Evolutionary conservation across 2,797 vertebrate species (phyloP).

Genomic region (Australoheros facetus): DNA sequence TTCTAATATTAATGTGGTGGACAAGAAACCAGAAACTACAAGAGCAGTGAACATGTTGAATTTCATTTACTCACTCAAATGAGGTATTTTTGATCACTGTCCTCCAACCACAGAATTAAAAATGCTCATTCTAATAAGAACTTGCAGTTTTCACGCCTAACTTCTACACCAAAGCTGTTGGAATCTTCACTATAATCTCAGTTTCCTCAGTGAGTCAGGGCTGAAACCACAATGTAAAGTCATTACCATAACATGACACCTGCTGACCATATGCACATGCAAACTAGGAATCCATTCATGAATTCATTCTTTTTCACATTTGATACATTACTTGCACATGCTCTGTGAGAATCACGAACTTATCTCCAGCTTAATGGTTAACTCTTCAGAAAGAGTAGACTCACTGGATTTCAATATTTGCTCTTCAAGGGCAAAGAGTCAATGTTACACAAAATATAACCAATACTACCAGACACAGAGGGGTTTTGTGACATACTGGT

Average conservation of each 20-base stretch:
- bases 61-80: too few species aligned
- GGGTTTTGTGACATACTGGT: rapidly evolving
- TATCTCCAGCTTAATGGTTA: conserved; percentile 78
- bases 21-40: too few species aligned
- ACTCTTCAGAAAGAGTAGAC: conserved; percentile 47
- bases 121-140: not conserved
- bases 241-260: rapidly evolving
- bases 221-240: not conserved
- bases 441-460: conserved; percentile 8
- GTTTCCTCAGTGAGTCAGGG: not conserved
- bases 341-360: not conserved
- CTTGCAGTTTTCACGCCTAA: not conserved
- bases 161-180: not conserved
- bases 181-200: not conserved
- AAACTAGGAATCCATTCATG: not conserved
- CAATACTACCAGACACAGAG: not conserved
- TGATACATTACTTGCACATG: not conserved
- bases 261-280: not conserved
- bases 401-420: conserved; percentile 57
- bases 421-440: conserved; percentile 45
- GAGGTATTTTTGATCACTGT: too few species aligned
- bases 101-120: too few species aligned
- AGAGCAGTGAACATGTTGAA: too few species aligned
- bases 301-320: not conserved
- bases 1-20: too few species aligned